Evolutionary conservation across 2,888 invertebrate genomes (phyloP), one percentile per base, ranked within the genome.

Genomic region (Dasypolia templi): DNA sequence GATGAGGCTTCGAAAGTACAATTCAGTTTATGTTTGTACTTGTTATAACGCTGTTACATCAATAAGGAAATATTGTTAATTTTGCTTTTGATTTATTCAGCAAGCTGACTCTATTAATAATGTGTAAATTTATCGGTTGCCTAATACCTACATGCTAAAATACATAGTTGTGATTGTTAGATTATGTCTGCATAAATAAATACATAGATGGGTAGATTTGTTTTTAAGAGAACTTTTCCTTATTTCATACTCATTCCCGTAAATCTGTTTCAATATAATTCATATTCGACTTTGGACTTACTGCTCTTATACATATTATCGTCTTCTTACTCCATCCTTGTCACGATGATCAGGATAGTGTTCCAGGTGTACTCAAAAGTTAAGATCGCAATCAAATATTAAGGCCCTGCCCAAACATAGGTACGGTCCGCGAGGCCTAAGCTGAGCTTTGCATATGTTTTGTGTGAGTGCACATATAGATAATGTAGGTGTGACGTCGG

Each of bases 181-280:
- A 59, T 14, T 1, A n/a, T 26, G 11, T 39, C 19, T 42, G n/a
- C 14, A 29, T 69, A 32, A 70, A 79, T 70, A 42, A 70, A 70
- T 32, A 77, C 46, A 29, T 29, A 56, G 14, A 39, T 29, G 26
- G 29, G 17, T 46, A 17, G 12, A 17, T 26, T 56, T 12, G 22
- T 71, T 44, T 44, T 71, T 32, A 53, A 19, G n/a, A 71, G 2
- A 3, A 56, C 5, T 26, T 42, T 55, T 46, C n/a, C 2, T 6
- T 49, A 39, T 69, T 29, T 29, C n/a, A n/a, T 4, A n/a, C n/a
- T 29, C 2, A 4, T 51, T 51, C 6, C 4, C 29, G 26, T 26
- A 35, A 2, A 26, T 17, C 0, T 39, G 7, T 14, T 0, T 5
- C 29, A 49, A 67, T 29, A 22, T 17, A 17, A 39, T 29, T 51